Evolutionary conservation across 2,888 invertebrate genomes (phyloP).

Genomic region (Harpagoxenus sublaevis): DNA sequence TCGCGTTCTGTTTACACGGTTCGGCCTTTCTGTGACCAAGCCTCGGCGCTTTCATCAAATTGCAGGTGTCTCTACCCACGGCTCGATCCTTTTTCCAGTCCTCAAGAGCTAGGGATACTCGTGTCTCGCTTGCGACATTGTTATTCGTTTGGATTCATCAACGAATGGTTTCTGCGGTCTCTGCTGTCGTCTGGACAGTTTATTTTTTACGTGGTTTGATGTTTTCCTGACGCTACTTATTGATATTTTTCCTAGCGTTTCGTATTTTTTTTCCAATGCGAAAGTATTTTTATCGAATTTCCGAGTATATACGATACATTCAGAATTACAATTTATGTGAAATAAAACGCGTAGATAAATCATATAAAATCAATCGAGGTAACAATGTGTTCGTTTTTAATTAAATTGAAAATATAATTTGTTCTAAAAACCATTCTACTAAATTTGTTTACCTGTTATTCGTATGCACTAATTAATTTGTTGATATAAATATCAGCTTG

Average conservation of each 20-base stretch:
- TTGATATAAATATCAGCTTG: not conserved
- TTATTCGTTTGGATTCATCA: conserved; percentile 47
- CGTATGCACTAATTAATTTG: not conserved
- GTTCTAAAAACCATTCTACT: not conserved
- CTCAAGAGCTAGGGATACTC: not conserved
- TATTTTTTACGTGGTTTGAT: conserved; percentile 14
- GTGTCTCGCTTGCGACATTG: conserved; percentile 28
- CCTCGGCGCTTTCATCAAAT: conserved; percentile 30
- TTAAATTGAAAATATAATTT: conserved; percentile 6
- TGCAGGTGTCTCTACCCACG: conserved; percentile 29
- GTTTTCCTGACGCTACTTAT: conserved; percentile 5
- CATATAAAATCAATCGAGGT: not conserved
- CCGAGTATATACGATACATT: too few relatives aligned
- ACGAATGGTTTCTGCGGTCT: conserved; percentile 38
- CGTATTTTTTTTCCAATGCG: not conserved
- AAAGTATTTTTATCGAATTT: not conserved
- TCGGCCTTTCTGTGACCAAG: conserved; percentile 3
- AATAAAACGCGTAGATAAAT: not conserved
- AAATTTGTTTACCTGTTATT: not conserved
- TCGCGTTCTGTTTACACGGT: conserved; percentile 1
- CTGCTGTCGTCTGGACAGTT: not conserved
- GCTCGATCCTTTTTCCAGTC: not conserved
- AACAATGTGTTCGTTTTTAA: not conserved
- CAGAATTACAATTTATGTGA: not conserved
- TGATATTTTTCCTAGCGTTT: not conserved